Conservation (phyloP, 2,888 invertebrate genomes). For the Dascillus cervinus region DNA sequence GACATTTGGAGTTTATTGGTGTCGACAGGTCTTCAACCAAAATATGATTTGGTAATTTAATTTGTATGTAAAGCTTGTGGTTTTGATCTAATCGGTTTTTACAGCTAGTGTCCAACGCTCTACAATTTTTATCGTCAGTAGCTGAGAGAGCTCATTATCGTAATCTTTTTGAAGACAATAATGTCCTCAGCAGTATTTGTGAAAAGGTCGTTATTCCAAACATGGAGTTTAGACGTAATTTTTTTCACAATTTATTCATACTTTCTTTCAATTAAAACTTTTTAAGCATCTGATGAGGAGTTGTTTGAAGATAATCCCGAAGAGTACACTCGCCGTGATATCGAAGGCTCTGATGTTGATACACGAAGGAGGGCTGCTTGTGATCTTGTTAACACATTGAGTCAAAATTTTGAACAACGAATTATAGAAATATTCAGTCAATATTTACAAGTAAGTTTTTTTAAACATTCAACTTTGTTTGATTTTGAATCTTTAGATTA, state of each 20-base stretch:
- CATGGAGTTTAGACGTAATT: conserved; percentile 84
- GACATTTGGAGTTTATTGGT: conserved; percentile 89
- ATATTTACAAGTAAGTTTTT: conserved; percentile 62
- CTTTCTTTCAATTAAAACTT: not conserved
- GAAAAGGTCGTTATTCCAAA: conserved; percentile 99
- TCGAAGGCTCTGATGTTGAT: conserved; percentile 97
- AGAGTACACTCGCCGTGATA: conserved; percentile 92
- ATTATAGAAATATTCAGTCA: conserved; percentile 84
- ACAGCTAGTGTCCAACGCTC: conserved; percentile 90
- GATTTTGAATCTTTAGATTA: conserved; percentile 56
- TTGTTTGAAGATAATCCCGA: conserved; percentile 97
- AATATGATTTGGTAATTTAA: conserved; percentile 83
- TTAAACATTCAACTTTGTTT: too few species aligned
- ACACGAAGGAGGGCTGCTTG: conserved; percentile 93
- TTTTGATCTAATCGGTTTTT: too few species aligned
- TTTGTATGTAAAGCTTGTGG: too few species aligned
- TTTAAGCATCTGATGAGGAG: conserved; percentile 82
- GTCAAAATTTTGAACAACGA: conserved; percentile 77
- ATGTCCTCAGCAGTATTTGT: conserved; percentile 83
- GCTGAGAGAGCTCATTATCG: conserved; percentile 87
- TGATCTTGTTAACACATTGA: conserved; percentile 89
- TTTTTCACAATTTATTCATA: not conserved
- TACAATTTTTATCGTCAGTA: conserved; percentile 91
- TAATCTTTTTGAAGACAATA: conserved; percentile 79
- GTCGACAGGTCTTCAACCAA: conserved; percentile 73